phyloP scores from a whole-genome alignment of 2,888 invertebrate species.

The Caenorhabditis parvicauda region DNA sequence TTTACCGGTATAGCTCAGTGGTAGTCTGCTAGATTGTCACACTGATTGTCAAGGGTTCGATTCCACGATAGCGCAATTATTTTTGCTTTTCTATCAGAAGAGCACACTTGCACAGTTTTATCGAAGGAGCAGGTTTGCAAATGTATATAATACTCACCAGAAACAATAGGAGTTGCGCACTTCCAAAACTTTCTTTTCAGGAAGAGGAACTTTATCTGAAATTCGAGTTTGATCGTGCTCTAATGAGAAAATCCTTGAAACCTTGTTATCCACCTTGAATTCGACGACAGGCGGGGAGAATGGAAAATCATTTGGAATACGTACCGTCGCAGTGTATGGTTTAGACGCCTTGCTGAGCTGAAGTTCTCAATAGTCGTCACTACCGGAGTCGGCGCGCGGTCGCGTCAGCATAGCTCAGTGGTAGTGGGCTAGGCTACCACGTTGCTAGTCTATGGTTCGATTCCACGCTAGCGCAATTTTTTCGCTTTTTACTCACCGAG shows the following conservation, averaged over 20 bases:
- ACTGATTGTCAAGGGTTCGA: too few relatives aligned
- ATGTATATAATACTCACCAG: slow-evolving; percentile 4
- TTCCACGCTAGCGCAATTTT: too few relatives aligned
- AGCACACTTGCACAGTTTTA: background rate
- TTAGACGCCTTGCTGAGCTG: slow-evolving; percentile 11
- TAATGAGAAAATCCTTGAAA: background rate
- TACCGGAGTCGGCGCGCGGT: background rate
- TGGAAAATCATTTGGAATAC: slow-evolving; percentile 16
- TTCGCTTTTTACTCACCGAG: slow-evolving; percentile 18
- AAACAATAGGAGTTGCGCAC: slow-evolving; percentile 10
- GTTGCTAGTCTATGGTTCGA: too few relatives aligned
- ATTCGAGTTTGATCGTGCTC: background rate
- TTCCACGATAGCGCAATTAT: too few relatives aligned
- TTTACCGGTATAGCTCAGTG: too few relatives aligned
- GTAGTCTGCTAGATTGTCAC: too few relatives aligned
- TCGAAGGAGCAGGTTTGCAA: background rate
- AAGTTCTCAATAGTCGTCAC: background rate
- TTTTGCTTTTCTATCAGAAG: background rate
- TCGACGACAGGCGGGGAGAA: slow-evolving; percentile 7
- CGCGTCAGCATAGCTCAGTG: background rate
- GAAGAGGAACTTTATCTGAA: slow-evolving; percentile 15
- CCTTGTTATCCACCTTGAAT: slow-evolving; percentile 8
- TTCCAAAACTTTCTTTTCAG: slow-evolving; percentile 13
- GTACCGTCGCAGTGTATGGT: slow-evolving; percentile 14
- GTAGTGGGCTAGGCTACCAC: background rate